Conservation (phyloP, 1,140 invertebrate species). For the Bombyx mori region DNA sequence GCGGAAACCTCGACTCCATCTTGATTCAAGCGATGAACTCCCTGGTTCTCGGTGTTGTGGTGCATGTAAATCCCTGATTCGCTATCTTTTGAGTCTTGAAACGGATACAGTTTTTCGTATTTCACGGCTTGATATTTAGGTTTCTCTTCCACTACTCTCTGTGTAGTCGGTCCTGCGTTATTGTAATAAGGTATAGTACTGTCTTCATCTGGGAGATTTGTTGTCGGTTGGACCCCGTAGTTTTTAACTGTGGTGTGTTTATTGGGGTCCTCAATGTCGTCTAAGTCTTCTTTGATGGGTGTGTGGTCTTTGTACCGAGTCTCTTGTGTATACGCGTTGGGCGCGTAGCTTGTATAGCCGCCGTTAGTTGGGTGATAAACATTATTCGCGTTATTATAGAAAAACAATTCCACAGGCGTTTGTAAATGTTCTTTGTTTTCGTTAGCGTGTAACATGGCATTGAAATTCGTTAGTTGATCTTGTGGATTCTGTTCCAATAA, state of each 20-base stretch:
- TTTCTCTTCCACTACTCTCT: slow-evolving; percentile 1
- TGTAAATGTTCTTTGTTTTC: slow-evolving; percentile 23
- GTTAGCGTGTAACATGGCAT: slow-evolving; percentile 28
- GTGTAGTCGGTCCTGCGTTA: neutral
- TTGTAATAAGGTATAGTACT: slow-evolving; percentile 1
- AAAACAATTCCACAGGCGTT: slow-evolving; percentile 40
- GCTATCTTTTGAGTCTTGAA: slow-evolving; percentile 1
- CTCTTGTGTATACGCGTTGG: slow-evolving; percentile 16
- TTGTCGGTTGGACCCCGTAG: neutral
- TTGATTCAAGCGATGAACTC: slow-evolving; percentile 48
- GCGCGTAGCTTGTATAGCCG: too few species aligned
- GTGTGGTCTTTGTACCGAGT: slow-evolving; percentile 43
- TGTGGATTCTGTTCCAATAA: slow-evolving; percentile 36
- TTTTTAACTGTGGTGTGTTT: slow-evolving; percentile 5
- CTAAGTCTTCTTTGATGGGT: slow-evolving; percentile 60
- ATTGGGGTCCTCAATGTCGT: slow-evolving; percentile 51
- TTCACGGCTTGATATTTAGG: slow-evolving; percentile 19
- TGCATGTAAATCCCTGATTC: slow-evolving; percentile 29
- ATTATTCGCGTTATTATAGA: too few species aligned
- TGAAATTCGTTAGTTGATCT: slow-evolving; percentile 42
- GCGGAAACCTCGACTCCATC: slow-evolving; percentile 51
- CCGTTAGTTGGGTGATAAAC: too few species aligned
- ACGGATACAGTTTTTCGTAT: slow-evolving; percentile 7
- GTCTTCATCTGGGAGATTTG: neutral
- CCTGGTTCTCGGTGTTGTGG: slow-evolving; percentile 32